Base-by-base conservation (phyloP, 2,888 invertebrate genomes). In the Odontothrips loti region DNA sequence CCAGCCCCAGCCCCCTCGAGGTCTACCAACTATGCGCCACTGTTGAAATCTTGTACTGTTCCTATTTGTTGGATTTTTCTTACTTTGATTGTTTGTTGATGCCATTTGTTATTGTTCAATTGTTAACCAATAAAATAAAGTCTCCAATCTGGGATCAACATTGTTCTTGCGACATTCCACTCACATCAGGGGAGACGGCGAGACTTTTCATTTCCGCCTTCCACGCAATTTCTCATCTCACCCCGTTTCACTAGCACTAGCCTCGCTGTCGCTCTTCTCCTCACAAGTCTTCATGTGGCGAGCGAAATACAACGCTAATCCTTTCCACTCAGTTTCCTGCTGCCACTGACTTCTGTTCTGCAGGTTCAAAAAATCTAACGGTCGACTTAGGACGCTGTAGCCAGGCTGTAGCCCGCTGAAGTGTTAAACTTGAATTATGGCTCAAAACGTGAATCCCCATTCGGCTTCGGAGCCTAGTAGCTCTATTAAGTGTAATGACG, bases 381-480 rank as follows among this genome's bases (percentile, higher is more conserved):
- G 68, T 75, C 68, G 27, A 27, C 68, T 75, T 27, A 27, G 68
- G 68, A 75, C 68, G 68, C 68, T 27, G 9, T 23, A 68, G 4
- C 23, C 11, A n/a, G 4, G 68, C 23, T 27, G 8, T 8, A 79
- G 43, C 17, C 29, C 79, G 34, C 10, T 12, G 80, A 17, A 63
- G 88, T 4, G 12, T 27, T 10, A 9, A 8, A 12, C 23, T 27
- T 12, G 12, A 75, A 75, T 23, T 27, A 95, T 95, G 95, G 95
- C 95, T 88, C 95, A 95, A 89, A 95, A 95, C 89, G 93, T 95
- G 85, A 95, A 95, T 89, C 95, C 95, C 84, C 92, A 92, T 86
- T 92, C 92, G 86, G 92, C 92, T 86, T 91, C 93, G 84, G 91
- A 92, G 84, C 92, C 93, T 85, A 91, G 93, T 83, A 91, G 92